phyloP scores from a whole-genome alignment of 2,797 vertebrate species.

The Lutjanus argentimaculatus region DNA sequence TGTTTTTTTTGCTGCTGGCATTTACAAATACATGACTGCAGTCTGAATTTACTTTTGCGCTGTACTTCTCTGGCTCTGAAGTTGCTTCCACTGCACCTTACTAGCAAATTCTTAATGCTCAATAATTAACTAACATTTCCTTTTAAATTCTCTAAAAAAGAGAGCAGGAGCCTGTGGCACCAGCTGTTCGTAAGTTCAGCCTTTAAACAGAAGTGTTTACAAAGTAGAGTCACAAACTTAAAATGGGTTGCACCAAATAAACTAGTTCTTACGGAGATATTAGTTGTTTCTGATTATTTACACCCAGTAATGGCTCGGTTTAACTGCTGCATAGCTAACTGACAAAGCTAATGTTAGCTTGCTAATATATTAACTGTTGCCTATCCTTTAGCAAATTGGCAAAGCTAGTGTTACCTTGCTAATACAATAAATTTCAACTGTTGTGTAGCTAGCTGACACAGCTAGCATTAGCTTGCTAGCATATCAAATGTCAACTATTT shows the following conservation, averaged over 20 bases:
- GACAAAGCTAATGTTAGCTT: background rate
- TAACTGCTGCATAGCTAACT: background rate
- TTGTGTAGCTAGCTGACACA: background rate
- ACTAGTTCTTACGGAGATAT: background rate
- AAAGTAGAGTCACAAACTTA: slow-evolving; percentile 3
- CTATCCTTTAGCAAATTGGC: background rate
- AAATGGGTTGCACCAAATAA: slow-evolving; percentile 56
- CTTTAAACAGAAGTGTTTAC: background rate
- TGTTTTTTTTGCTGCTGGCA: background rate
- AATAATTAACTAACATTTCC: background rate
- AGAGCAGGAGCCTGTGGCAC: background rate
- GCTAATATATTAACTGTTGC: background rate
- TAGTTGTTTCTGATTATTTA: slow-evolving; percentile 10
- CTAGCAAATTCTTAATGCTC: background rate
- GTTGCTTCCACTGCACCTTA: background rate
- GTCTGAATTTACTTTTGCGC: background rate
- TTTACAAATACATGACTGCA: background rate
- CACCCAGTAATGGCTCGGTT: background rate
- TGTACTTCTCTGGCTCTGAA: background rate
- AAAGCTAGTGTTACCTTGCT: background rate
- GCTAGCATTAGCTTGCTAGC: background rate
- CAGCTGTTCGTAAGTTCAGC: slow-evolving; percentile 17
- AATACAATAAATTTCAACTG: background rate
- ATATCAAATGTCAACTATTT: background rate
- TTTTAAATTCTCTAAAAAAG: slow-evolving; percentile 2